Conservation (phyloP, 2,113 vertebrate genomes). For the Indicator indicator region DNA sequence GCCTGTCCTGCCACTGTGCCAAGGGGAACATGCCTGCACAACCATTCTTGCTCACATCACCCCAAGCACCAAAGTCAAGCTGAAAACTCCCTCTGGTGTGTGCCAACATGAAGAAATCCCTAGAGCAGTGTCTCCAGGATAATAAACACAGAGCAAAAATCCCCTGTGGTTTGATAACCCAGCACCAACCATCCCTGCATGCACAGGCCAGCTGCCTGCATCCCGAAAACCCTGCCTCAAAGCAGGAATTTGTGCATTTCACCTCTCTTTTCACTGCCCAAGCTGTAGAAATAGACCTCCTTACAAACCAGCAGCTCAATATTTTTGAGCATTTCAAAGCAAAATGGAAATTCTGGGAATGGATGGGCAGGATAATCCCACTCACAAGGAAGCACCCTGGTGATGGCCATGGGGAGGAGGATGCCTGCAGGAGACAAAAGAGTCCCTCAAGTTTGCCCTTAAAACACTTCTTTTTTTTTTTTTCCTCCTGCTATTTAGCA, state of each 20-base stretch:
- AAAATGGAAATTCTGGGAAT: neutral
- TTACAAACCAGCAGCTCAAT: neutral
- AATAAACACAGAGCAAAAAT: neutral
- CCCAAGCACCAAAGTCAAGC: accelerated
- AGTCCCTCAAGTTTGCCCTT: conserved; percentile 35
- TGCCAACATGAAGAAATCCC: neutral
- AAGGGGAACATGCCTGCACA: accelerated
- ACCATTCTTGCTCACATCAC: accelerated
- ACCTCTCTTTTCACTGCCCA: neutral
- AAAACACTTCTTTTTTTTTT: neutral
- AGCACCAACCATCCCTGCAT: neutral
- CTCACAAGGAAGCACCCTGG: conserved; percentile 11
- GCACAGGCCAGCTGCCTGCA: accelerated
- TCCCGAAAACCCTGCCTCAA: neutral
- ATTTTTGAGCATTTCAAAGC: conserved; percentile 11
- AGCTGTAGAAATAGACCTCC: neutral
- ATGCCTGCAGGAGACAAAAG: conserved; percentile 39
- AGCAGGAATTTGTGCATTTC: accelerated
- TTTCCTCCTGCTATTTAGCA: conserved; percentile 20
- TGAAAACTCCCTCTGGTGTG: neutral
- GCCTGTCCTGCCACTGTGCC: accelerated
- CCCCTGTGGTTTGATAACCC: neutral
- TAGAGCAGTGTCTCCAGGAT: accelerated
- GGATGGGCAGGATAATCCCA: neutral
- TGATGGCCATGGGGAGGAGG: neutral